Base-by-base conservation (phyloP, 2,113 vertebrate genomes). In the Garra rufa region DNA sequence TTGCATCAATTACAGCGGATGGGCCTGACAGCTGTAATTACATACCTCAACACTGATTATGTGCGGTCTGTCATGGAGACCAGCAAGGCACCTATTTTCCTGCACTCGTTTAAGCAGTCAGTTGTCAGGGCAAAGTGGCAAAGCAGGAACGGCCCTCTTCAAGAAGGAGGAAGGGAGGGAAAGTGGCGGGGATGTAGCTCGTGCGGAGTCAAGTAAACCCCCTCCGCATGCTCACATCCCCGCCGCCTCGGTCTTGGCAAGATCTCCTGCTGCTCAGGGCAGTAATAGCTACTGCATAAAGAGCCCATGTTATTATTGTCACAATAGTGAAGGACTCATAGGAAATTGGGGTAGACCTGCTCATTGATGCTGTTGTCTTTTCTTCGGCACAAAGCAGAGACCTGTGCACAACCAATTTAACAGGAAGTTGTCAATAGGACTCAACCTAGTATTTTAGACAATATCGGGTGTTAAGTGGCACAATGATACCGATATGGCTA, bases 21-120 rank as follows among this genome's bases (percentile, higher is more conserved):
- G 94, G 93, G 88, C 92, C 90, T 96, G 96, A 96, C 96, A 96
- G 95, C 94, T 94, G 92, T 96, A 97, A 97, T 97, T 96, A 96
- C 94, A 88, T 94, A 95, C 95, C 95, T 94, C 92, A 92, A 28
- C 93, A 91, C 92, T 96, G 95, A 97, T 96, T 96, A 95, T 93
- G 88, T 92, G 91, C 85, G 89, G 90, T 92, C 91, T 95, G 95
- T 95, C 95, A 93, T 92, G 86, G 91, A 95, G 93, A 94, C 89
- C 91, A 93, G 93, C 89, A 81, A 94, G 92, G 88, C 90, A 92
- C 93, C 92, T 93, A 92, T 93, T 95, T 93, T 93, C 70, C 82
- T 92, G 92, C 85, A 41, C 86, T 95, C 88, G 91, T 89, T 94
- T 92, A 92, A 89, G 86, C 75, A 91, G 88, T 89, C 90, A 91